These are phyloP conservation scores for Gallirallus australis DNA, from an alignment of 2,797 vertebrate genomes.

Conservation along the genomic window DNA sequence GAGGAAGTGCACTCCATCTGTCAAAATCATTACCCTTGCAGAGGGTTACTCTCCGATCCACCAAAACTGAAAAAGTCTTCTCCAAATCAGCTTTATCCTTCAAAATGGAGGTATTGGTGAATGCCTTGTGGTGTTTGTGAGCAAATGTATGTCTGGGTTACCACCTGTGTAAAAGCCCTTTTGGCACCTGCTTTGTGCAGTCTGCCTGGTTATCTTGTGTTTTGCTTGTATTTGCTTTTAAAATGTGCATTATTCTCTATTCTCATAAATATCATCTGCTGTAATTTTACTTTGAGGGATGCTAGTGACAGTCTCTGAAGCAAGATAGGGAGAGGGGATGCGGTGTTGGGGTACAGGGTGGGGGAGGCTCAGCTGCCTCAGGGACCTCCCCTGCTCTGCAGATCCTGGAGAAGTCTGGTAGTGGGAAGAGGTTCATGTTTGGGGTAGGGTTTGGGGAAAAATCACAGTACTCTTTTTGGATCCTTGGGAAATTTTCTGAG, in stretches of 20 bases:
- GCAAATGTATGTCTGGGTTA: background rate
- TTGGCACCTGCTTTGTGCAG: background rate
- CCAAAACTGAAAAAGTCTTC: background rate
- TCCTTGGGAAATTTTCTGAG: background rate
- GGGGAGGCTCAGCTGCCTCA: background rate
- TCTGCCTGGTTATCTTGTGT: background rate
- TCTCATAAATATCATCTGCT: background rate
- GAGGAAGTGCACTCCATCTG: background rate
- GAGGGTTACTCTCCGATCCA: no score
- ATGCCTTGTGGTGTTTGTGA: background rate
- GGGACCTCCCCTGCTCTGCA: background rate
- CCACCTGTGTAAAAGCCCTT: background rate
- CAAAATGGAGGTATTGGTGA: background rate
- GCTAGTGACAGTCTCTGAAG: background rate
- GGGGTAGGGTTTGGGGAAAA: background rate
- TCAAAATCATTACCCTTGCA: background rate
- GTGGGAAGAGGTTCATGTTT: background rate
- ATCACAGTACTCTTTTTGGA: background rate
- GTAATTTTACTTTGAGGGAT: no score
- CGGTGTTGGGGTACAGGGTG: background rate
- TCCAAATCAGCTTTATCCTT: background rate
- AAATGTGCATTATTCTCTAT: background rate
- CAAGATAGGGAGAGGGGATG: background rate
- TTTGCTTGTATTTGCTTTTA: background rate
- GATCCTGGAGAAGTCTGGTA: no score